Base-by-base conservation (phyloP, 2,797 vertebrate genomes). In the Chrosomus eos region DNA sequence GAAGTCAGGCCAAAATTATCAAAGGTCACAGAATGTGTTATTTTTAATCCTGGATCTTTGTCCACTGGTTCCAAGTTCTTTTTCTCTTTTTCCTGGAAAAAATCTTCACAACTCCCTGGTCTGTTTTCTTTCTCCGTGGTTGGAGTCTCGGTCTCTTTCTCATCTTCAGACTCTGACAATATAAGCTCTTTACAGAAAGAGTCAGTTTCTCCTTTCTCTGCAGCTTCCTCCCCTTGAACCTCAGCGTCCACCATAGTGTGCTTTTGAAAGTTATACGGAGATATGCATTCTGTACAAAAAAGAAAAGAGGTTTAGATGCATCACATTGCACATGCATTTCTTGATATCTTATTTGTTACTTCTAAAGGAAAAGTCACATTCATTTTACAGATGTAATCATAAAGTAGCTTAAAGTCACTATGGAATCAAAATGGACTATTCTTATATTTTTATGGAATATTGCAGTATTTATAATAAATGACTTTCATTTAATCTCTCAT, bases 1-100 rank as follows among this genome's bases (percentile, higher is more conserved):
- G 89, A 75, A 4, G 91, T 90, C 36, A 88, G 87, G 38, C 92
- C 88, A 82, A 87, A 84, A 81, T 95, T 91, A 67, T 92, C 88
- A 70, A 95, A 91, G 14, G 93, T 94, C 82, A 96, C 92, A 0
- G 92, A 93, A 3, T 95, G 95, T 53, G 94, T 89, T 74, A 94
- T 91, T 90, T 92, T 94, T 70, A 96, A 72, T 71, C 90, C 90
- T 18, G 89, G 91, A 85, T 93, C 83, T 83, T 87, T 85, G 36
- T 91, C 84, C 2, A 85, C 84, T 11, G 83, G 81, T 5, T 91
- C 88, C 88, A 88, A 74, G 43, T 28, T 71, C 84, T 91, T 85
- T 28, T 91, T 91, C 26, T 85, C 90, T 60, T 77, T 87, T n/a
- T 90, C 87, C 51, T 86, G 64, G 80, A 90, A 89, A 78, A 87